Evolutionary conservation across 2,888 invertebrate species (phyloP), one percentile per base, ranked within the genome.

Genomic region (Allacma fusca): DNA sequence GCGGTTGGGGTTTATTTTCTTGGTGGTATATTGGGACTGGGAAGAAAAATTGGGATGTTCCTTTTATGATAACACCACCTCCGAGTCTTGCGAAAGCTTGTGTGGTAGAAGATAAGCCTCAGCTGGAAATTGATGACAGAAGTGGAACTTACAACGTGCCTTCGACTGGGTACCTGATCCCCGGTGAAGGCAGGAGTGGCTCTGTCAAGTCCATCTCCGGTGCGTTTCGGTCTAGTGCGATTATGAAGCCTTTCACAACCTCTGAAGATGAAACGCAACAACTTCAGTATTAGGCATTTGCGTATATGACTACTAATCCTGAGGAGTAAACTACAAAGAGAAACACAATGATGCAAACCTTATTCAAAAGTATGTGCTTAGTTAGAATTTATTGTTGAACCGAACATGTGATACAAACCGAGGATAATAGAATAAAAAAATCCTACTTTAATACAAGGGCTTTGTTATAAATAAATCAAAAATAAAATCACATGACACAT

Each of bases 11-110:
- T 9, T 28, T 40, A 7, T 65, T 67, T 26, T 75, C 65, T 0
- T 93, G 91, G 84, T 86, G 93, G 12, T 97, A 96, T 85, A 88
- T 93, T 78, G 96, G 96, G 0, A 90, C 92, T 84, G 96, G 95
- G 23, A 92, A 91, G 81, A 93, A 92, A 85, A 94, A 93, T 87
- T 88, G 92, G 83, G 94, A 96, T 87, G 89, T 95, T 29, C 92
- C 94, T 7, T 95, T 95, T 86, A 92, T 94, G 91, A 81, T 84
- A 21, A 70, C 79, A 21, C 77, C 80, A 26, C 43, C 23, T 9
- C 26, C 67, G 0, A 28, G 28, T 0, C 59, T 64, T 24, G 76
- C 78, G 19, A 78, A 77, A 7, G 77, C 80, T 19, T 78, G 75
- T 16, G 76, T 79, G 34, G 80, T 79, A 19, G 78, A 79, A 23